phyloP scores from a whole-genome alignment of 37 sponge, comb jelly and placozoan genomes.

The Beroe ovata region DNA sequence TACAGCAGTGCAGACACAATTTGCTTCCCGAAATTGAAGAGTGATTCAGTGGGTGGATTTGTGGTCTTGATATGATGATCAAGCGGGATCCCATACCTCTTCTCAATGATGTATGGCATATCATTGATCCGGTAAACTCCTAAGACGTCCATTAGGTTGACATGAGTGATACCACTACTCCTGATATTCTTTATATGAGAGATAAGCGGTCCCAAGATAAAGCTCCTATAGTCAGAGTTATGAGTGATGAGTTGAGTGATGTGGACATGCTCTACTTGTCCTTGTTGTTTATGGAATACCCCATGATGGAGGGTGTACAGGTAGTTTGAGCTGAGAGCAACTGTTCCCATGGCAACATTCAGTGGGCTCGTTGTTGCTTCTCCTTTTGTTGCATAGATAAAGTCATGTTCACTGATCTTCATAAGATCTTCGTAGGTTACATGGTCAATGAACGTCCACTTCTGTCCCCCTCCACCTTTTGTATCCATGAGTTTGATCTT shows the following conservation, averaged over 20 bases:
- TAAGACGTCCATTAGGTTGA: not conserved
- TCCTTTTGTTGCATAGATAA: not conserved
- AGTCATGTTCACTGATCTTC: not conserved
- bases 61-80: not conserved
- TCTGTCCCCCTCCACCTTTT: not conserved
- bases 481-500: not conserved
- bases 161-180: not conserved
- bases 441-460: not conserved
- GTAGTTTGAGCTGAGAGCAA: not conserved
- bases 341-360: not conserved
- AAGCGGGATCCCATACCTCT: not conserved
- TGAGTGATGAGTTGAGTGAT: conserved; percentile 28
- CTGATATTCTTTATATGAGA: not conserved
- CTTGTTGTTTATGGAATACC: not conserved
- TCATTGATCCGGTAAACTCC: not conserved
- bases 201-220: conserved; percentile 2
- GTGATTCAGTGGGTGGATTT: not conserved
- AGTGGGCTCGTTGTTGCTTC: not conserved
- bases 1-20: not conserved
- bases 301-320: conserved; percentile 18
- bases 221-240: conserved; percentile 37
- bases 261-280: not conserved
- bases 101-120: conserved; percentile 21
- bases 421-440: conserved; percentile 9
- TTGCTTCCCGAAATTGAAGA: conserved; percentile 1